These are phyloP conservation scores for Polyploca ridens DNA, from an alignment of 2,888 invertebrate species.

Conservation along the genomic window DNA sequence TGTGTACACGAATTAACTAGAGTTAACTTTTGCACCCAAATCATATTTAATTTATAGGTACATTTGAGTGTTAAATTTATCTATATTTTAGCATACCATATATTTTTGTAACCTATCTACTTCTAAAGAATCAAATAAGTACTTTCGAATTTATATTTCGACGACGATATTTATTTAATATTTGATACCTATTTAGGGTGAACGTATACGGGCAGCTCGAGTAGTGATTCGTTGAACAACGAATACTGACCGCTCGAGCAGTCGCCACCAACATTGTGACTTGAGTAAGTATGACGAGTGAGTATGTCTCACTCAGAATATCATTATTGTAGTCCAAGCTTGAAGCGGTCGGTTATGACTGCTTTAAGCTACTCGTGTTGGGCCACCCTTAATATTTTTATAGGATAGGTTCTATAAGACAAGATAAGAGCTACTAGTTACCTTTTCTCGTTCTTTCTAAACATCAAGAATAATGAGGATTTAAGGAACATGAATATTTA, in stretches of 20 bases:
- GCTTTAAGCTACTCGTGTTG: too few species aligned
- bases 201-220: too few species aligned
- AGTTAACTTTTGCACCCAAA: not conserved
- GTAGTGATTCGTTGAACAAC: too few species aligned
- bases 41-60: too few species aligned
- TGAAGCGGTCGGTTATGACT: too few species aligned
- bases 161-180: not conserved
- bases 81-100: not conserved
- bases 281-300: too few species aligned
- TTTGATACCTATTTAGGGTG: not conserved
- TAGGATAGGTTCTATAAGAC: not conserved
- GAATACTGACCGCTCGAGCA: too few species aligned
- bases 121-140: not conserved
- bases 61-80: not conserved
- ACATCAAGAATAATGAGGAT: not conserved
- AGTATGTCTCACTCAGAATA: not conserved
- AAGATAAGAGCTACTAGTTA: too few species aligned
- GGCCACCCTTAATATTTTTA: not conserved
- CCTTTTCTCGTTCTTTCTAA: not conserved
- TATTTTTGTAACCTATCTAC: not conserved
- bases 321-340: too few species aligned
- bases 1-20: not conserved
- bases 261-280: too few species aligned
- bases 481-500: conserved; percentile 50
- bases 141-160: not conserved